Percentiles rank a stretch among this genome's conserved stretches.
Conservation (phyloP, 2,888 invertebrate genomes). For the Drosophila engyochracea region DNA sequence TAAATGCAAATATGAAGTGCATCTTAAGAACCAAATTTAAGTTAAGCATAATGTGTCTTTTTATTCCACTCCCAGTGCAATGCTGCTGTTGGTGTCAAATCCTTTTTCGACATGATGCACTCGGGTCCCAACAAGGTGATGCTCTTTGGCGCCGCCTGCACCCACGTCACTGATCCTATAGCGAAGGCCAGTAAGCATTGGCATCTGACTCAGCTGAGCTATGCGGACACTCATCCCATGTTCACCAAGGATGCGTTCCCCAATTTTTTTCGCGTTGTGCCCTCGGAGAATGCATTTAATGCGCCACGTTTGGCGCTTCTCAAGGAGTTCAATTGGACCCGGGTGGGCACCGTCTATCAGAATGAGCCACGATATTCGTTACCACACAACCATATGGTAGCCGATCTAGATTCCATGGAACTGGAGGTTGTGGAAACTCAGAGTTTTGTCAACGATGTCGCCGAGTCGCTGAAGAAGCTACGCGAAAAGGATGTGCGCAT, state of each 20-base stretch:
- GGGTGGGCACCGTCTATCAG: slow-evolving; percentile 98
- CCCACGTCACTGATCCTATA: slow-evolving; percentile 98
- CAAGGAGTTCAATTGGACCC: slow-evolving; percentile 97
- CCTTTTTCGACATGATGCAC: slow-evolving; percentile 98
- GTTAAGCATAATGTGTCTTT: neutral
- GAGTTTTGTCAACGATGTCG: slow-evolving; percentile 96
- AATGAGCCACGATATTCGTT: slow-evolving; percentile 97
- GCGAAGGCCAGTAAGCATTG: slow-evolving; percentile 98
- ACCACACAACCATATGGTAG: slow-evolving; percentile 95
- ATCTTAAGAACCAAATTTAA: too few species aligned
- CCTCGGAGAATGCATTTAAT: slow-evolving; percentile 98
- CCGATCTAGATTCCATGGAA: slow-evolving; percentile 92
- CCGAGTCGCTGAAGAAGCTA: slow-evolving; percentile 91
- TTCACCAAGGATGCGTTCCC: slow-evolving; percentile 97
- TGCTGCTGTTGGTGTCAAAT: slow-evolving; percentile 96
- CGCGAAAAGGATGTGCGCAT: slow-evolving; percentile 97
- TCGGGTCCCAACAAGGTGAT: slow-evolving; percentile 96
- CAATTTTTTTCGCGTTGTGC: slow-evolving; percentile 98
- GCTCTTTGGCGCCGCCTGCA: slow-evolving; percentile 98
- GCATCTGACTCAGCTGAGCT: slow-evolving; percentile 98
- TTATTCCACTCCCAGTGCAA: slow-evolving; percentile 89
- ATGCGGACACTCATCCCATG: slow-evolving; percentile 99
- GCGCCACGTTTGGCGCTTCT: slow-evolving; percentile 95
- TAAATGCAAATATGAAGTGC: neutral
- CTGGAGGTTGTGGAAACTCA: slow-evolving; percentile 95